Base-by-base conservation (phyloP, 2,888 invertebrate species). In the Pachycephus smyrnensis region DNA sequence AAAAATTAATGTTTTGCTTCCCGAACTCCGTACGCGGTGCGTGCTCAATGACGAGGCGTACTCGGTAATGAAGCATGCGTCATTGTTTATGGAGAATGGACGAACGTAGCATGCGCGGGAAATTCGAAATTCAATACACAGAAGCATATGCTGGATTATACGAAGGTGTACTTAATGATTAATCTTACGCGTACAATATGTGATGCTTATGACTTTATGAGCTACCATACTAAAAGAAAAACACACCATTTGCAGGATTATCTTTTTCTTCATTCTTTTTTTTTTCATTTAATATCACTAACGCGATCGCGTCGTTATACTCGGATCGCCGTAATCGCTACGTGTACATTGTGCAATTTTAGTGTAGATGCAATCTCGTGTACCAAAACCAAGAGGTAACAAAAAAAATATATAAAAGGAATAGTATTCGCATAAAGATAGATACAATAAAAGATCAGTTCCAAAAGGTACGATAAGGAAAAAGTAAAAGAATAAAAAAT, bases 171-270 rank as follows among this genome's bases (percentile, higher is more conserved):
- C 86, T 89, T 88, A 89, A 85, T 79, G 84, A 86, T 86, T 84
- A 85, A 87, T 83, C 86, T 88, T 89, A 88, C 82, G 86, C 85
- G 84, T 88, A 88, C 83, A 88, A 86, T 87, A 87, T 80, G 84
- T 88, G 88, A 90, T 89, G 89, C 89, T 90, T 90, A 90, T 90
- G 88, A 87, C 83, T 88, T 88, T 88, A 89, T 88, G 85, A 87
- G 85, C 88, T 90, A 89, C 85, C 81, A 84, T 88, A 86, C 85
- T 89, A 88, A 89, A 89, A 86, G 85, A 86, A 90, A 87, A 88
- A 90, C 89, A 88, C 87, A 89, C 85, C 86, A 87, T 86, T 86
- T 73, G 31, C 3, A 31, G 15, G 71, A 33, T 71, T 71, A 31
- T 23, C 55, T 55, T 55, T 55, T 9, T 23, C 23, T 55, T 55